These are phyloP conservation scores for Stegana nigrithorax DNA, from an alignment of 2,888 invertebrate genomes.

Conservation along the genomic window DNA sequence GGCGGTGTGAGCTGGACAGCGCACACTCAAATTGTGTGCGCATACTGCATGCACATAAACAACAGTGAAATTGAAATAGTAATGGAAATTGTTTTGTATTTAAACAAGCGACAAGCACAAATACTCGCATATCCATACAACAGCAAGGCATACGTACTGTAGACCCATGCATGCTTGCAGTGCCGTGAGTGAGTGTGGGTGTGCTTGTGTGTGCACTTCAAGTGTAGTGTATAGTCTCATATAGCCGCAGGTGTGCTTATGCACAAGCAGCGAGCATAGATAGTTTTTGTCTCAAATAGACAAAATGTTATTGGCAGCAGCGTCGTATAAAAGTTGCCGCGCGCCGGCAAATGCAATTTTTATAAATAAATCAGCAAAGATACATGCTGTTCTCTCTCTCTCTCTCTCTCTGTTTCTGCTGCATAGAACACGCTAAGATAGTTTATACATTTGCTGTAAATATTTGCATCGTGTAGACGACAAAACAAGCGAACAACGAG, in stretches of 20 bases:
- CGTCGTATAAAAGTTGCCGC: no score
- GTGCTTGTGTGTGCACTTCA: constrained; percentile 20
- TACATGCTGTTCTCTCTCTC: not conserved
- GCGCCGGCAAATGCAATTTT: constrained; percentile 11
- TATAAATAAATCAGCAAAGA: constrained; percentile 16
- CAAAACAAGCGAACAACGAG: no score
- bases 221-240: not conserved
- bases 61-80: constrained; percentile 36
- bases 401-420: not conserved
- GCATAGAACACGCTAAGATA: not conserved
- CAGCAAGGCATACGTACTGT: no score
- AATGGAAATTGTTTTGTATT: constrained; percentile 34
- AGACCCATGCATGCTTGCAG: no score
- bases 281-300: no score
- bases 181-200: not conserved
- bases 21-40: no score
- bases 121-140: not conserved
- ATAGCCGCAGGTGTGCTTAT: constrained; percentile 51
- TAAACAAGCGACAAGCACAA: not conserved
- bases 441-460: not conserved
- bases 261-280: no score
- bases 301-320: not conserved
- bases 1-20: no score
- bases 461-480: not conserved
- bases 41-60: not conserved